phyloP scores from a whole-genome alignment of 1,140 invertebrate genomes.

The Saxidomus purpurata region DNA sequence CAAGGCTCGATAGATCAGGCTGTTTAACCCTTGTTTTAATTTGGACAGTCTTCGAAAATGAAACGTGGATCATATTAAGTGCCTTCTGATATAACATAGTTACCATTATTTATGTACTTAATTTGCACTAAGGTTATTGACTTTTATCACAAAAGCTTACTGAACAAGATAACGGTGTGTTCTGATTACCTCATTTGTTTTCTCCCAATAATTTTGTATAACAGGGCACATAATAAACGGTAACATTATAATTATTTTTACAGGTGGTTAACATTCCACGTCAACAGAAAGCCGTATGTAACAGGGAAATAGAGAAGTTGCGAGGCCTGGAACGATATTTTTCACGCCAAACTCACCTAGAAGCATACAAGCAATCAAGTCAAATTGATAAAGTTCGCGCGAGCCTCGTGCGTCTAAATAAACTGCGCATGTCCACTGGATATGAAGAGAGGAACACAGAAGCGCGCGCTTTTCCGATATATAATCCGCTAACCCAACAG shows the following conservation, averaged over 20 bases:
- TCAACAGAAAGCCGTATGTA: conserved; percentile 57
- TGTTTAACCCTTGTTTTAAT: no score
- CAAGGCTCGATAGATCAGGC: no score
- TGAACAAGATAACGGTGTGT: no score
- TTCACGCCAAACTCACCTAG: conserved; percentile 38
- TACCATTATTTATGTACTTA: no score
- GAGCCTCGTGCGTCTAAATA: conserved; percentile 35
- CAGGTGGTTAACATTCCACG: conserved; percentile 56
- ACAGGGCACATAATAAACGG: not conserved
- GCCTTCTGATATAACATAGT: no score
- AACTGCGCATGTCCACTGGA: conserved; percentile 52
- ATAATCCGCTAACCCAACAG: not conserved
- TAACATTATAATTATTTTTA: conserved; percentile 12
- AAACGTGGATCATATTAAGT: no score
- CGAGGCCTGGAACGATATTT: conserved; percentile 27
- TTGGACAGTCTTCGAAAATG: no score
- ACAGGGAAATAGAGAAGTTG: conserved; percentile 34
- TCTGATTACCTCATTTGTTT: no score
- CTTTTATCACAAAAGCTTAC: no score
- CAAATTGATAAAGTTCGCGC: conserved; percentile 54
- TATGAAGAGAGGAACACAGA: not conserved
- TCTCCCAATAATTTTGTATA: no score
- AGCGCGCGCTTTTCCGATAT: conserved; percentile 54
- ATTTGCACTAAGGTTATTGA: no score
- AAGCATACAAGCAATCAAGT: conserved; percentile 42